A percentile compares a stretch with the other conserved stretches of the same genome.
phyloP scores from a whole-genome alignment of 1,140 invertebrate genomes.

The Potamilus streckersoni region DNA sequence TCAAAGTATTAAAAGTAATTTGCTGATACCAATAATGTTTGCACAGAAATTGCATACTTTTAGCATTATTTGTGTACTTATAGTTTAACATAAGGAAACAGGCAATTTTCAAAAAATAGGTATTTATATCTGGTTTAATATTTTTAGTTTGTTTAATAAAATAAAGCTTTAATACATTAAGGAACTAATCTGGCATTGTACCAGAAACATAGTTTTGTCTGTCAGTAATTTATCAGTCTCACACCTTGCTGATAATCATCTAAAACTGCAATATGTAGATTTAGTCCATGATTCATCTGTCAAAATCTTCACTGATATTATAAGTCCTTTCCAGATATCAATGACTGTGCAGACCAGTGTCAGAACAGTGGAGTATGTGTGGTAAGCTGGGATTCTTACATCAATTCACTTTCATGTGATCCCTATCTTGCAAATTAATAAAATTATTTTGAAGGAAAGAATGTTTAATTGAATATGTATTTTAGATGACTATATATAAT shows the following conservation, averaged over 20 bases:
- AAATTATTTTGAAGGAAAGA: not conserved
- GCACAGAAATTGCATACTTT: too few species aligned
- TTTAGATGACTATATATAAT: not conserved
- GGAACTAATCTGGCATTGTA: not conserved
- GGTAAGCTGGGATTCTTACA: constrained; percentile 41
- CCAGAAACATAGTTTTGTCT: not conserved
- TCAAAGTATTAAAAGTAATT: too few species aligned
- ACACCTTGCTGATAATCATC: not conserved
- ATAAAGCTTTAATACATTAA: too few species aligned
- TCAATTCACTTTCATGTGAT: not conserved
- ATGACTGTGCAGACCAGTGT: constrained; percentile 65
- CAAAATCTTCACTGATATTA: constrained; percentile 2
- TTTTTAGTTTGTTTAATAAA: too few species aligned
- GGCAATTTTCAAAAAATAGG: too few species aligned
- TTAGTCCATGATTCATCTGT: not conserved
- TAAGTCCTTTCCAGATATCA: constrained; percentile 53
- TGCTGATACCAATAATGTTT: too few species aligned
- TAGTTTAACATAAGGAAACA: too few species aligned
- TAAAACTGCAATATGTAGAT: not conserved
- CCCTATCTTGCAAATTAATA: not conserved
- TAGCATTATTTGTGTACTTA: too few species aligned
- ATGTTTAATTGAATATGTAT: constrained; percentile 15
- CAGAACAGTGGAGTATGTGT: constrained; percentile 67
- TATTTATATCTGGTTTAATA: too few species aligned
- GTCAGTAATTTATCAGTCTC: not conserved